A percentile compares a stretch with the other conserved stretches of the same genome.
Evolutionary conservation across 2,888 invertebrate genomes (phyloP).

Genomic region (Pilophorus perplexus): DNA sequence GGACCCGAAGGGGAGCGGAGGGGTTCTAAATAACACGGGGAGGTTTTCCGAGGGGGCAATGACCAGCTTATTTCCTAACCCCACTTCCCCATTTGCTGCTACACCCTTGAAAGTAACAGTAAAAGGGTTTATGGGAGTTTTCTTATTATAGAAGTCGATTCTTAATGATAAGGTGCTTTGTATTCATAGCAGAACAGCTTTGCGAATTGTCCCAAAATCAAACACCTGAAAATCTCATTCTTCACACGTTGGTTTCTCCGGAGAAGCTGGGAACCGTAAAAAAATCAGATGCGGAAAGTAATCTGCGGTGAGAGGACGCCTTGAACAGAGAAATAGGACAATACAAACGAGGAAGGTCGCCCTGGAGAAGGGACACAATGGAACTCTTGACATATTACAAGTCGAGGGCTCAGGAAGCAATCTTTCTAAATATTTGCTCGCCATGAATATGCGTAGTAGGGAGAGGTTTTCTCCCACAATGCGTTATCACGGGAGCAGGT

Average conservation of each 20-base stretch:
- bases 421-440: constrained; percentile 39
- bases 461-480: neutral
- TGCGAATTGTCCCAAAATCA: too few relatives aligned
- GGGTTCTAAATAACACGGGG: constrained; percentile 39
- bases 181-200: too few relatives aligned
- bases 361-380: constrained; percentile 26
- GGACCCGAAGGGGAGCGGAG: neutral
- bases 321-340: constrained; percentile 1
- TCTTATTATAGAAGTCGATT: too few relatives aligned
- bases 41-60: constrained; percentile 38
- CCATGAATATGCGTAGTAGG: constrained; percentile 32
- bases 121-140: constrained; percentile 11
- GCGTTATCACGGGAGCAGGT: constrained; percentile 38
- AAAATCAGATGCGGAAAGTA: constrained; percentile 8
- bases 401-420: constrained; percentile 22
- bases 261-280: too few relatives aligned
- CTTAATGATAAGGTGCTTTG: too few relatives aligned
- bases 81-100: neutral
- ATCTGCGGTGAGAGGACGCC: neutral
- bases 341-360: too few relatives aligned
- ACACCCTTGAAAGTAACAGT: constrained; percentile 8
- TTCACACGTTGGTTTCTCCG: too few relatives aligned
- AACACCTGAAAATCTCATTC: too few relatives aligned
- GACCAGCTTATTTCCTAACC: constrained; percentile 34
- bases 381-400: constrained; percentile 38